Conservation (phyloP, 2,797 vertebrate species). For the Rhynchonycteris naso region DNA sequence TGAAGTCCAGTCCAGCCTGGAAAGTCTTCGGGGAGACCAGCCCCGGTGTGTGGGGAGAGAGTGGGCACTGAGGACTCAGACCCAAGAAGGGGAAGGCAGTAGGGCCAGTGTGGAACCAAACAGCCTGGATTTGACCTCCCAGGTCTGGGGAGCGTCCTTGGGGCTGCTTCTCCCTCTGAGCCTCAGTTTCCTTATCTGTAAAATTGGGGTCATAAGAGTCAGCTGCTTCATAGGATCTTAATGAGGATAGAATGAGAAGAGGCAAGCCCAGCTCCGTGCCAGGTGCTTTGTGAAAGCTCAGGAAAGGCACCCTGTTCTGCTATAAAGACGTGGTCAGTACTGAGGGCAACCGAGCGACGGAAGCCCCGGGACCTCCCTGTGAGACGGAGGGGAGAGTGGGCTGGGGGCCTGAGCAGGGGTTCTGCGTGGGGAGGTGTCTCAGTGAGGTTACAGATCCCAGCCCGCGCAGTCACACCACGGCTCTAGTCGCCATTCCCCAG, state of each 20-base stretch:
- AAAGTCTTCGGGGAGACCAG: neutral
- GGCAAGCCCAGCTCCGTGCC: fast-evolving
- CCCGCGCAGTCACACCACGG: neutral
- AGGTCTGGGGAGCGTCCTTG: neutral
- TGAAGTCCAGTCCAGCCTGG: neutral
- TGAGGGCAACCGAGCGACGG: fast-evolving
- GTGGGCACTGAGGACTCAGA: fast-evolving
- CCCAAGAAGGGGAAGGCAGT: too few species aligned
- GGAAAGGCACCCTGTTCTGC: neutral
- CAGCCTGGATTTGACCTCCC: neutral
- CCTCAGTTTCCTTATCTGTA: neutral
- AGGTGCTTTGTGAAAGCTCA: fast-evolving
- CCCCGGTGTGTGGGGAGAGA: fast-evolving
- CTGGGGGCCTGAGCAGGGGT: neutral
- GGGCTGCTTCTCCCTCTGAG: neutral
- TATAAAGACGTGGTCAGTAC: fast-evolving
- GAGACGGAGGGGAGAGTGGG: neutral
- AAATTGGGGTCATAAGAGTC: neutral
- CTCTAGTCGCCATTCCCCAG: neutral
- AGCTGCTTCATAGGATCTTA: fast-evolving
- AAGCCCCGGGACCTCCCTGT: neutral
- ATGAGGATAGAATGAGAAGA: fast-evolving
- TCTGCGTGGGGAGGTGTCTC: neutral
- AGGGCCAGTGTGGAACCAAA: too few species aligned
- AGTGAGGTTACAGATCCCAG: fast-evolving